phyloP scores from a whole-genome alignment of 2,888 invertebrate genomes.

The Blomia tropicalis region DNA sequence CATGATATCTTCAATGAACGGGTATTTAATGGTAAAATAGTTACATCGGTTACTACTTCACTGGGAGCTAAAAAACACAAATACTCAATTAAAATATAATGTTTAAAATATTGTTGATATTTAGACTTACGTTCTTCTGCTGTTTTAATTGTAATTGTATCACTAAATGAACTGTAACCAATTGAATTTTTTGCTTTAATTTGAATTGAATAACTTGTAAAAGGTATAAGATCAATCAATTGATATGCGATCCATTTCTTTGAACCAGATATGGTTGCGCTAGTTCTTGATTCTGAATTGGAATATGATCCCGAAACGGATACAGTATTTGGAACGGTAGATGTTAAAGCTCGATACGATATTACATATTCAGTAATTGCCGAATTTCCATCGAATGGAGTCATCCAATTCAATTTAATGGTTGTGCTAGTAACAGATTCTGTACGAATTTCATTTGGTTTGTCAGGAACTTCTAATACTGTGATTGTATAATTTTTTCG shows the following conservation, averaged over 20 bases:
- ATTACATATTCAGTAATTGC: conserved; percentile 32
- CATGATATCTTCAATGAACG: conserved; percentile 10
- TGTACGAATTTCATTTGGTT: conserved; percentile 33
- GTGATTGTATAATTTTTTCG: conserved; percentile 27
- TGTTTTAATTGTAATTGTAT: conserved; percentile 32
- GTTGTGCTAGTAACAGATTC: conserved; percentile 33
- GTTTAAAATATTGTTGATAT: background rate
- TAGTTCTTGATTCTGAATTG: background rate
- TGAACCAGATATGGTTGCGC: background rate
- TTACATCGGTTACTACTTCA: background rate
- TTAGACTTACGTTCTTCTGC: conserved; percentile 33
- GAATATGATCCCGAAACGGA: background rate
- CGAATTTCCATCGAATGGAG: conserved; percentile 37
- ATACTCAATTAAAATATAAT: background rate
- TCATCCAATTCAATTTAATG: conserved; percentile 34
- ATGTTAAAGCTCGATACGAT: background rate
- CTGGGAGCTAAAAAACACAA: conserved; percentile 8
- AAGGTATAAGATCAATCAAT: background rate
- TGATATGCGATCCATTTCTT: conserved; percentile 8
- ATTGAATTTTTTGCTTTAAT: conserved; percentile 34
- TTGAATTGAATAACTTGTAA: conserved; percentile 32
- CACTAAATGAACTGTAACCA: conserved; percentile 33
- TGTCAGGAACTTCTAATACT: conserved; percentile 34
- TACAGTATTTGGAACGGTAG: background rate
- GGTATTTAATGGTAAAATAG: background rate